Conservation (phyloP, 2,888 invertebrate species). For the Thyatira batis region DNA sequence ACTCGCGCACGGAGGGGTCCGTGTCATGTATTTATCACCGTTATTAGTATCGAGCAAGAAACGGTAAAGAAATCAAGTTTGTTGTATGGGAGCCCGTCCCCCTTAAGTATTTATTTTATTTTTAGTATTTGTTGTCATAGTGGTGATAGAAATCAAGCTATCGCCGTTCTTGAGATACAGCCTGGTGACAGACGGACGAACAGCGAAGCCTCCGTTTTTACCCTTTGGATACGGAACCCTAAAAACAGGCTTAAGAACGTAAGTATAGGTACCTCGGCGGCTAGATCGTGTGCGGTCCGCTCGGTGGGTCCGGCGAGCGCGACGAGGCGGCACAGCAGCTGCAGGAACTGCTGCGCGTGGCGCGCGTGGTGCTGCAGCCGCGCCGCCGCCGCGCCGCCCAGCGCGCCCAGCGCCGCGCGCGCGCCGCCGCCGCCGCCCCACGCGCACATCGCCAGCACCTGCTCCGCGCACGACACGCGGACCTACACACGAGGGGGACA, state of each 20-base stretch:
- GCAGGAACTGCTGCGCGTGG: slow-evolving; percentile 90
- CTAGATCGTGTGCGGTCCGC: slow-evolving; percentile 84
- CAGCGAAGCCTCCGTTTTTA: too few relatives aligned
- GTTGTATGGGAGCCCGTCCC: too few relatives aligned
- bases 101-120: too few relatives aligned
- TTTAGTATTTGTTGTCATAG: too few relatives aligned
- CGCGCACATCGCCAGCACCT: slow-evolving; percentile 91
- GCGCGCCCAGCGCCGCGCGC: slow-evolving; percentile 57
- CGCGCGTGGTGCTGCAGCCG: slow-evolving; percentile 83
- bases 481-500: slow-evolving; percentile 71
- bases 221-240: too few relatives aligned
- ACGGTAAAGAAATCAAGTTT: too few relatives aligned
- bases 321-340: slow-evolving; percentile 86
- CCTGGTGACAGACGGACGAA: too few relatives aligned
- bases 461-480: slow-evolving; percentile 90
- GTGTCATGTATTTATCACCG: too few relatives aligned
- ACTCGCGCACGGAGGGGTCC: too few relatives aligned
- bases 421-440: slow-evolving; percentile 85
- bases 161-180: too few relatives aligned
- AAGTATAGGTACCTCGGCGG: slow-evolving; percentile 49
- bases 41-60: too few relatives aligned
- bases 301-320: slow-evolving; percentile 87
- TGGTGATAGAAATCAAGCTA: too few relatives aligned
- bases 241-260: not conserved
- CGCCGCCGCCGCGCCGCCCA: slow-evolving; percentile 72